A percentile compares a stretch with the other conserved stretches of the same genome.
These are phyloP conservation scores for Pseudomyrmex sp. DNA, from an alignment of 1,140 invertebrate species.

Conservation along the genomic window DNA sequence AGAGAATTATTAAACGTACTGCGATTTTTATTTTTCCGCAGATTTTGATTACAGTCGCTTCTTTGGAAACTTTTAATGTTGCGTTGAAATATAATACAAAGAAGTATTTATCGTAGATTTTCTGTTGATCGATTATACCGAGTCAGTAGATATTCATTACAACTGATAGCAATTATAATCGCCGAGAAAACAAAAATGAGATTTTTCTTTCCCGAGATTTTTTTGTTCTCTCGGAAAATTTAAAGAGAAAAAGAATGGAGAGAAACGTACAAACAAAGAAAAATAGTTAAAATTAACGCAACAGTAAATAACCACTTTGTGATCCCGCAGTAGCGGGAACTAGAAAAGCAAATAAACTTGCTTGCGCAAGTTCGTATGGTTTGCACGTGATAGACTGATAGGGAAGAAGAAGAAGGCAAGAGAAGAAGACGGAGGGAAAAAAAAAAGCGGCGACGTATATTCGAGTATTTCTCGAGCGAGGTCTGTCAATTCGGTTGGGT, in stretches of 20 bases:
- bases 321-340: neutral
- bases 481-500: constrained; percentile 28
- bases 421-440: neutral
- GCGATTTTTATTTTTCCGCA: too few relatives aligned
- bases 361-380: constrained; percentile 39
- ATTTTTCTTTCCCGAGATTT: too few relatives aligned
- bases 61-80: too few relatives aligned
- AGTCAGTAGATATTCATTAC: too few relatives aligned
- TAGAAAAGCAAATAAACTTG: constrained; percentile 22
- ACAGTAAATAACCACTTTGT: neutral
- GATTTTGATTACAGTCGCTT: too few relatives aligned
- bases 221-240: neutral
- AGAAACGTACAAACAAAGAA: neutral
- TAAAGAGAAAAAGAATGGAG: neutral
- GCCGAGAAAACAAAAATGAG: too few relatives aligned
- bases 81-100: too few relatives aligned
- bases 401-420: neutral
- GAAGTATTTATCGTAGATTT: too few relatives aligned
- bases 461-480: constrained; percentile 19
- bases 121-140: too few relatives aligned
- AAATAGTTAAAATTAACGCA: constrained; percentile 1
- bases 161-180: too few relatives aligned
- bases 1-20: neutral
- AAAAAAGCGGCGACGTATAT: constrained; percentile 5
- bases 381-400: constrained; percentile 27